Evolutionary conservation across 2,113 vertebrate genomes (phyloP).

Genomic region (Hoplias malabaricus): DNA sequence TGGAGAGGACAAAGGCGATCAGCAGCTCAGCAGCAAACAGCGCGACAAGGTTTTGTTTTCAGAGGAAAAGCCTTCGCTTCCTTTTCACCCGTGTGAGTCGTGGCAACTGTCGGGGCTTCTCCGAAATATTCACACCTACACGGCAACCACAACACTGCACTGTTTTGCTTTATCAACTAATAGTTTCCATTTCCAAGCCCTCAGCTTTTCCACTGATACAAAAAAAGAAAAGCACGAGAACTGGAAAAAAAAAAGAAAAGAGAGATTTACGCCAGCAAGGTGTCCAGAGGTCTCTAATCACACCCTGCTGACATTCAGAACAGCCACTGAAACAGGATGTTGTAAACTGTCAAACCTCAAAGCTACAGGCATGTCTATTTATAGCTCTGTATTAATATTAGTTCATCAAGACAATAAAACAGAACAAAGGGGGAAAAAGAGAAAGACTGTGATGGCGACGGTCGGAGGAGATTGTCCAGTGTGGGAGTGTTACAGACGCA

Average conservation of each 20-base stretch:
- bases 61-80: constrained; percentile 55
- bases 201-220: constrained; percentile 82
- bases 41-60: constrained; percentile 15
- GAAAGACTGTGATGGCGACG: background rate
- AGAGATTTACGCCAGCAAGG: constrained; percentile 49
- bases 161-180: constrained; percentile 69
- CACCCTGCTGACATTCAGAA: constrained; percentile 54
- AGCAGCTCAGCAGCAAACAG: constrained; percentile 21
- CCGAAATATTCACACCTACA: constrained; percentile 74
- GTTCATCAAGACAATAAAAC: background rate
- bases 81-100: constrained; percentile 61
- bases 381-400: constrained; percentile 58
- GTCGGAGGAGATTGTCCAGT: background rate
- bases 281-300: constrained; percentile 60
- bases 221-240: constrained; percentile 48
- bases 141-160: constrained; percentile 70
- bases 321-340: constrained; percentile 86
- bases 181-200: constrained; percentile 81
- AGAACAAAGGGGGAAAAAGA: background rate
- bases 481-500: background rate
- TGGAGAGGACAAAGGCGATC: constrained; percentile 19
- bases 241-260: constrained; percentile 65
- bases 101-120: constrained; percentile 58
- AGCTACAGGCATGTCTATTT: constrained; percentile 61
- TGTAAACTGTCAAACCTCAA: constrained; percentile 82